A percentile compares a stretch with the other conserved stretches of the same genome.
Evolutionary conservation across 2,888 invertebrate genomes (phyloP).

Genomic region (Hypomecis punctinalis): DNA sequence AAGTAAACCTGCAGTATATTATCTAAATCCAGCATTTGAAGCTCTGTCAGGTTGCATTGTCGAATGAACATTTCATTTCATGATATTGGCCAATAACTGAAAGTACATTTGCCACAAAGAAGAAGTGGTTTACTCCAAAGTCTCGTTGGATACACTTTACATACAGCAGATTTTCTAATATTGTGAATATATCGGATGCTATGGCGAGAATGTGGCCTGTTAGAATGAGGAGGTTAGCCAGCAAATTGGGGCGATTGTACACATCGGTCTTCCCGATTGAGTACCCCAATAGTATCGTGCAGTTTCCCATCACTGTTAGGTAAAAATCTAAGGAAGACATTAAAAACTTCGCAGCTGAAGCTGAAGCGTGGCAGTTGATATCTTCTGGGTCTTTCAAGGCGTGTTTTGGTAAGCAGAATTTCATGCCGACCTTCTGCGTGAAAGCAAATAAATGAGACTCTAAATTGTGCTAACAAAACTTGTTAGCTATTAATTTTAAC

Average conservation of each 20-base stretch:
- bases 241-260: constrained; percentile 38
- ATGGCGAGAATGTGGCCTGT: constrained; percentile 50
- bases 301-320: constrained; percentile 51
- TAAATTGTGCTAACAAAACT: background rate
- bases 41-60: constrained; percentile 24
- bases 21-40: constrained; percentile 54
- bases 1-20: constrained; percentile 53
- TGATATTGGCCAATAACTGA: constrained; percentile 57
- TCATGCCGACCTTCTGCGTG: constrained; percentile 40
- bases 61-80: constrained; percentile 46
- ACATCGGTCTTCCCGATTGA: constrained; percentile 46
- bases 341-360: constrained; percentile 36
- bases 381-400: constrained; percentile 34
- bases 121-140: constrained; percentile 49
- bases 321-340: constrained; percentile 50
- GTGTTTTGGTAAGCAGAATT: constrained; percentile 43
- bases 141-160: constrained; percentile 40
- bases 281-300: constrained; percentile 52
- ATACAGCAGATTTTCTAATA: constrained; percentile 46
- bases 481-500: constrained; percentile 6
- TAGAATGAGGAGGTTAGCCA: constrained; percentile 50
- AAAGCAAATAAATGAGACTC: too few relatives aligned
- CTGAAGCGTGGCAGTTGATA: constrained; percentile 33
- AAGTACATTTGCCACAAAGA: constrained; percentile 54
- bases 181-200: constrained; percentile 45